These are phyloP conservation scores for Chymomyza caudatula DNA, from an alignment of 2,888 invertebrate species.

Conservation along the genomic window DNA sequence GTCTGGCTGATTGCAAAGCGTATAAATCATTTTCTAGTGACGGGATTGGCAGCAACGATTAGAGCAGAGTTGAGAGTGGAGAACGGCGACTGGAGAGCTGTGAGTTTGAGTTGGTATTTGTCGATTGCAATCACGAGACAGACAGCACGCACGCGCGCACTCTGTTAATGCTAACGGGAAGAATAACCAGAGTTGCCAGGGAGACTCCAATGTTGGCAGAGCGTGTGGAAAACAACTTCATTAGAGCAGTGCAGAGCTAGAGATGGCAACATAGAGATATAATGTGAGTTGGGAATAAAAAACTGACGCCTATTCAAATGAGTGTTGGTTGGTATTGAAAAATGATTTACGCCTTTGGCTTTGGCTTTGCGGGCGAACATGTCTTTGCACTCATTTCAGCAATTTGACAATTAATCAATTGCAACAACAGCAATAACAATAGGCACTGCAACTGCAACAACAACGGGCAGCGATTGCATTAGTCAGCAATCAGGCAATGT, in stretches of 20 bases:
- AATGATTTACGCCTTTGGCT: slow-evolving; percentile 58
- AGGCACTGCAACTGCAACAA: slow-evolving; percentile 22
- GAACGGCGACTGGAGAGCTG: slow-evolving; percentile 13
- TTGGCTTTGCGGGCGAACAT: slow-evolving; percentile 57
- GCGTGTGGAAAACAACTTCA: slow-evolving; percentile 28
- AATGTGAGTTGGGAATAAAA: no score
- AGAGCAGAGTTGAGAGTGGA: background rate
- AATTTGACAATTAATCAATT: slow-evolving; percentile 72
- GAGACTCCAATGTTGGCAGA: background rate
- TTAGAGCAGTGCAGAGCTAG: slow-evolving; percentile 14
- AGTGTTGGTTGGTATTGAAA: slow-evolving; percentile 21
- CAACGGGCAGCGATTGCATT: slow-evolving; percentile 34
- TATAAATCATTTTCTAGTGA: slow-evolving; percentile 54
- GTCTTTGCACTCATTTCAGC: slow-evolving; percentile 72
- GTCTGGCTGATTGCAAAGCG: slow-evolving; percentile 61
- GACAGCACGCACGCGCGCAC: slow-evolving; percentile 67
- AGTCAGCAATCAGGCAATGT: slow-evolving; percentile 50
- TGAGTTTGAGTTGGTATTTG: slow-evolving; percentile 34
- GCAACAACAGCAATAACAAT: slow-evolving; percentile 43
- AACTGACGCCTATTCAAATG: slow-evolving; percentile 18
- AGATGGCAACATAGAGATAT: slow-evolving; percentile 23
- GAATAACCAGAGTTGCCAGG: slow-evolving; percentile 7
- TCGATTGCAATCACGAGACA: slow-evolving; percentile 64
- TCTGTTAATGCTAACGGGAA: slow-evolving; percentile 29
- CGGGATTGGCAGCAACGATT: background rate